A percentile compares a stretch with the other conserved stretches of the same genome.
phyloP scores from a whole-genome alignment of 2,888 invertebrate genomes.

The Caenorhabditis wallacei region DNA sequence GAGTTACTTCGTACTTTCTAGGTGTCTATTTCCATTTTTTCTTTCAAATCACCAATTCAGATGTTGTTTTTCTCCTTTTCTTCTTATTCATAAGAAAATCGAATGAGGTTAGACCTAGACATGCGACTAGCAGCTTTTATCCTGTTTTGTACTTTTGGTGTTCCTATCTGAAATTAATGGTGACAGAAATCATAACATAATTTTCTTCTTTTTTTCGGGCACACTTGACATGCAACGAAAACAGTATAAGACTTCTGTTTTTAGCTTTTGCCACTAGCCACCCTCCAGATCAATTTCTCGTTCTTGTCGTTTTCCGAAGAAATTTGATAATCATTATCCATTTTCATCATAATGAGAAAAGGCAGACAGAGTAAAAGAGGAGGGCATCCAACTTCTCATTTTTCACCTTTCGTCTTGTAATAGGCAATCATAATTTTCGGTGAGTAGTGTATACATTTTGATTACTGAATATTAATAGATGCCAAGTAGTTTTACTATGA shows the following conservation, averaged over 20 bases:
- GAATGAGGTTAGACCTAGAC: conserved; percentile 36
- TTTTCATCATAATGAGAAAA: conserved; percentile 53
- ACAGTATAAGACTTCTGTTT: conserved; percentile 11
- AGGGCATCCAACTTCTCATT: conserved; percentile 43
- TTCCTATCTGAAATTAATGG: conserved; percentile 46
- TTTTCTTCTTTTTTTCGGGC: background rate
- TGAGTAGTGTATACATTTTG: conserved; percentile 46
- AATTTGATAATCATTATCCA: conserved; percentile 61
- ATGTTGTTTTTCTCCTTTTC: background rate
- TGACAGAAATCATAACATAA: conserved; percentile 41
- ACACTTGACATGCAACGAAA: background rate
- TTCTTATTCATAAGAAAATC: conserved; percentile 13
- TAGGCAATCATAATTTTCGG: conserved; percentile 40
- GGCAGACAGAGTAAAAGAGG: conserved; percentile 28
- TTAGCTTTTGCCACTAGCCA: conserved; percentile 8
- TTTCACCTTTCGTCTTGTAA: conserved; percentile 59
- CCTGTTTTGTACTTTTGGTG: conserved; percentile 25
- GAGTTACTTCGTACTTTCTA: background rate
- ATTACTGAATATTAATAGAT: conserved; percentile 56
- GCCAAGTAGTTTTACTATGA: conserved; percentile 33
- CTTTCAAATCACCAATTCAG: background rate
- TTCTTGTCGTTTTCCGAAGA: conserved; percentile 12
- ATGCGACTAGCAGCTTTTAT: conserved; percentile 3
- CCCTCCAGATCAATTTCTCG: background rate
- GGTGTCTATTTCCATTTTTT: background rate